Evolutionary conservation across 2,888 invertebrate species (phyloP).

Genomic region (Ormyrus labotus): DNA sequence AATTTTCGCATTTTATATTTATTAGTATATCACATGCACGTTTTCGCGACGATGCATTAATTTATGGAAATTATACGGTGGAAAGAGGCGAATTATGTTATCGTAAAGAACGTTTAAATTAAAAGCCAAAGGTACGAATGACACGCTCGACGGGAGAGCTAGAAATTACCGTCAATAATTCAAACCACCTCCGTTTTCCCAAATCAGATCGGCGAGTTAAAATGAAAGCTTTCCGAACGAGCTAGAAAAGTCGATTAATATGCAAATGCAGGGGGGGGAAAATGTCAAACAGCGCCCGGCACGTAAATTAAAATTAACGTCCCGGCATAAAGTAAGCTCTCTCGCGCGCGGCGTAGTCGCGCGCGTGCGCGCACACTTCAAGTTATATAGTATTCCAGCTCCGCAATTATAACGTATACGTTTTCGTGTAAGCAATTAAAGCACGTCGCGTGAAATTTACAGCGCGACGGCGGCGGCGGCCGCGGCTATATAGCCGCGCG

Average conservation of each 20-base stretch:
- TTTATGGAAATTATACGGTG: no score
- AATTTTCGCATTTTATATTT: neutral
- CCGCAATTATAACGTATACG: slow-evolving; percentile 25
- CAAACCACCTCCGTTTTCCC: no score
- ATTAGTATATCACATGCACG: neutral
- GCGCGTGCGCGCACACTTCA: neutral
- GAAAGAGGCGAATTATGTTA: no score
- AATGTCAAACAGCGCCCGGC: neutral
- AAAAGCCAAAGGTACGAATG: no score
- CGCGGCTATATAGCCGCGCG: neutral
- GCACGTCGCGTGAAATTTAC: slow-evolving; percentile 19
- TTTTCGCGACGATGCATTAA: no score
- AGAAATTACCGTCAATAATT: no score
- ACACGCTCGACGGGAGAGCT: no score
- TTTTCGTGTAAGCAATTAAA: slow-evolving; percentile 36
- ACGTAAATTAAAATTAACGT: slow-evolving; percentile 28
- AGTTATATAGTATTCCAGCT: neutral
- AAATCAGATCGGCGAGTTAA: neutral
- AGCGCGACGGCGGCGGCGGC: neutral
- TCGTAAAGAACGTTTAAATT: no score
- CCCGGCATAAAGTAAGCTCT: slow-evolving; percentile 11
- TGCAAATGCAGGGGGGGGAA: slow-evolving; percentile 11
- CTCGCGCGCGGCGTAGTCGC: neutral
- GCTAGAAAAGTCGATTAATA: slow-evolving; percentile 1
- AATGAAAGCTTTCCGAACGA: neutral